These are phyloP conservation scores for Rhinichthys osculus DNA, from an alignment of 2,797 vertebrate genomes.

Conservation along the genomic window DNA sequence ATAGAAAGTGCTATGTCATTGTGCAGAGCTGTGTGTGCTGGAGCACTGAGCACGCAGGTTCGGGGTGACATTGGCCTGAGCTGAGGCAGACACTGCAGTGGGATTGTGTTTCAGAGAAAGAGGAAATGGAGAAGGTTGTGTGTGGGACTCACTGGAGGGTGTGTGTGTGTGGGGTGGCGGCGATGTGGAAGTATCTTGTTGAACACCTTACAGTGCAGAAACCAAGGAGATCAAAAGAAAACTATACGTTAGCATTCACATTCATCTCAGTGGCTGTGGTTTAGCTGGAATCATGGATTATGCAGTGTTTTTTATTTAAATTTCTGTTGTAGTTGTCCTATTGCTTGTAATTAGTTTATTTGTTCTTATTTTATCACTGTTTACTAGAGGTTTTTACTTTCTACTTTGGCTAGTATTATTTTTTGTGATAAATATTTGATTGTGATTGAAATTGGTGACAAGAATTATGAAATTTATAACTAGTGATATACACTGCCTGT, in stretches of 20 bases:
- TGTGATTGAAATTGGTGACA: no score
- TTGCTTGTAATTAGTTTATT: no score
- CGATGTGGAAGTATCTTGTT: conserved; percentile 2
- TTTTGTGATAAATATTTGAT: no score
- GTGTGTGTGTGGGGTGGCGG: not conserved
- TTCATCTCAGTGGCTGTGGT: not conserved
- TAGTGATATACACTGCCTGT: no score
- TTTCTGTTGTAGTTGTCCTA: no score
- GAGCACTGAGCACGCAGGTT: conserved; percentile 46
- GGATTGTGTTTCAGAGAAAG: conserved; percentile 51
- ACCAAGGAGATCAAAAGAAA: not conserved
- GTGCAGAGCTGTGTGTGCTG: conserved; percentile 37
- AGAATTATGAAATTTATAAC: no score
- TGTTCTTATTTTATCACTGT: no score
- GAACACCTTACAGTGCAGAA: conserved; percentile 53
- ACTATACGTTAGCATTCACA: not conserved
- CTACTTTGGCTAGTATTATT: no score
- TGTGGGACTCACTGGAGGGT: not conserved
- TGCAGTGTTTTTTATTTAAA: not conserved
- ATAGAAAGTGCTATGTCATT: conserved; percentile 75
- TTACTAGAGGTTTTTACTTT: no score
- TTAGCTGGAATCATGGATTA: not conserved
- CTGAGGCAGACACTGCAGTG: conserved; percentile 46
- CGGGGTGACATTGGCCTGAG: conserved; percentile 59
- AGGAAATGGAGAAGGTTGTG: conserved; percentile 1